These are phyloP conservation scores for Apodemus agrarius DNA, from an alignment of 2,797 vertebrate genomes.

Conservation along the genomic window DNA sequence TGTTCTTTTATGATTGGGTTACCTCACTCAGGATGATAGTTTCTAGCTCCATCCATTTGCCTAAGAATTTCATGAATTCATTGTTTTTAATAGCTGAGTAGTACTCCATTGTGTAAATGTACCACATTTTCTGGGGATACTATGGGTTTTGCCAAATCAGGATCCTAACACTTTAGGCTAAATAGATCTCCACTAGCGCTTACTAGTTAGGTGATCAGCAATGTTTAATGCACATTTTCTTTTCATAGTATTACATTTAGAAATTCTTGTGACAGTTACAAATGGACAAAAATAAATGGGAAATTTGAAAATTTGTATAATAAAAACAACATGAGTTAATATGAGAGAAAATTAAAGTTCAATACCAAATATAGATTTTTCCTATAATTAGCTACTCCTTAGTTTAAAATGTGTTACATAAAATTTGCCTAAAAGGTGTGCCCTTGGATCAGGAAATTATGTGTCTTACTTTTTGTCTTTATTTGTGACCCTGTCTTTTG, in stretches of 20 bases:
- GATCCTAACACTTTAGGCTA: background rate
- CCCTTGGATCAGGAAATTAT: background rate
- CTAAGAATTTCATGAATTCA: too few relatives aligned
- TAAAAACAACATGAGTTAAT: background rate
- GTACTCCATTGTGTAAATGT: too few relatives aligned
- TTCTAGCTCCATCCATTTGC: too few relatives aligned
- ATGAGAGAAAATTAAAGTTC: background rate
- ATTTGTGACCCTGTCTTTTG: background rate
- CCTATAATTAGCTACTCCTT: background rate
- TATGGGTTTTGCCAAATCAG: background rate
- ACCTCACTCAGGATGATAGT: too few relatives aligned
- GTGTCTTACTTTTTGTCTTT: background rate
- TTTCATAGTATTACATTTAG: background rate
- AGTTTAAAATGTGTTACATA: background rate
- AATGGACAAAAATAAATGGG: background rate
- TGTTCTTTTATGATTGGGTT: too few relatives aligned
- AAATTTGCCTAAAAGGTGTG: background rate
- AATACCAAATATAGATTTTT: background rate
- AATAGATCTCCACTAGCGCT: background rate
- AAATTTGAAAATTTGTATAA: background rate
- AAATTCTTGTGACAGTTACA: background rate
- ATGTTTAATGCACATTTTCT: background rate
- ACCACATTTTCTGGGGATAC: too few relatives aligned
- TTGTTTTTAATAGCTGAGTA: too few relatives aligned
- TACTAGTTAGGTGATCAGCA: background rate